Evolutionary conservation across 2,797 vertebrate species (phyloP).

Genomic region (Sebastes paucispinis): DNA sequence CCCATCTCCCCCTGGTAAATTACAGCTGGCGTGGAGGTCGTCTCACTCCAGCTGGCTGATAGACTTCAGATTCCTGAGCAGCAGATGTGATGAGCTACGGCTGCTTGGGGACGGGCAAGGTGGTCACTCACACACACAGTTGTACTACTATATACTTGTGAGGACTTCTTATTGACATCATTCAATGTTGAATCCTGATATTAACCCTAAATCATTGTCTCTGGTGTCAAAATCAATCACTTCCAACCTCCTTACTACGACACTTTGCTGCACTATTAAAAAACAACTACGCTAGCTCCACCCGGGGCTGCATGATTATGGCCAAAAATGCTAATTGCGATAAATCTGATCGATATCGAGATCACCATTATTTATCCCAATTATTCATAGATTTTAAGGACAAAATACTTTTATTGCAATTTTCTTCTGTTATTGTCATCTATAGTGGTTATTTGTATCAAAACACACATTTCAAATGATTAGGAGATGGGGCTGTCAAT

Average conservation of each 20-base stretch:
- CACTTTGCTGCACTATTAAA: too few species aligned
- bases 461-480: too few species aligned
- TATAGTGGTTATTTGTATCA: too few species aligned
- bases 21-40: slow-evolving; percentile 66
- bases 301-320: too few species aligned
- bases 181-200: background rate
- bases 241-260: background rate
- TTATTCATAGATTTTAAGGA: too few species aligned
- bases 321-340: too few species aligned
- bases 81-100: slow-evolving; percentile 61
- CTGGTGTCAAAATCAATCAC: background rate
- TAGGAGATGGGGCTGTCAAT: too few species aligned
- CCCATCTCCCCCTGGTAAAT: slow-evolving; percentile 59
- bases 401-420: too few species aligned
- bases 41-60: slow-evolving; percentile 69
- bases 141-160: background rate
- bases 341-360: too few species aligned
- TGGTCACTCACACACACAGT: slow-evolving; percentile 18
- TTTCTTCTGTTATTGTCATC: too few species aligned
- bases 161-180: background rate
- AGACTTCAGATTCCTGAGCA: slow-evolving; percentile 69
- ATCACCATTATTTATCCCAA: too few species aligned
- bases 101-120: slow-evolving; percentile 37
- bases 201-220: background rate
- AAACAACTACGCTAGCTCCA: background rate